These are phyloP conservation scores for Cryptus viduatorius DNA, from an alignment of 2,888 invertebrate species.

Conservation along the genomic window DNA sequence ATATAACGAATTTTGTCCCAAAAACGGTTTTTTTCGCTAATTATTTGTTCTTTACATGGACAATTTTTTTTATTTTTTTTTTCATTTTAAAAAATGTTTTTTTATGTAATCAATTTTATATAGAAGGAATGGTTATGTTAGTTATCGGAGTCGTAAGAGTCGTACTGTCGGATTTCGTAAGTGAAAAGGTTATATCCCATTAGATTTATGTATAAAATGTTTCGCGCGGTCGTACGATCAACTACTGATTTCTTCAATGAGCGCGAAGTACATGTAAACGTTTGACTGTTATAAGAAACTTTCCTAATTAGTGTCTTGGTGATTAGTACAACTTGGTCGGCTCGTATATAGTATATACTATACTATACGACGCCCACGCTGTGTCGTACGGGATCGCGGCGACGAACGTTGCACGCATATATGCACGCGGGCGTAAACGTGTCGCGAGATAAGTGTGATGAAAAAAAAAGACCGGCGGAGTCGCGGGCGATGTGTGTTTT, in stretches of 20 bases:
- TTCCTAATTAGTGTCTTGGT: conserved; percentile 64
- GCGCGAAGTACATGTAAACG: background rate
- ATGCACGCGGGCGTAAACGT: conserved; percentile 54
- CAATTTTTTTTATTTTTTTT: no score
- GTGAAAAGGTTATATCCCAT: background rate
- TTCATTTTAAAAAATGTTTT: no score
- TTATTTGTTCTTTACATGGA: background rate
- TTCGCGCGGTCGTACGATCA: background rate
- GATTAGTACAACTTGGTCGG: conserved; percentile 56
- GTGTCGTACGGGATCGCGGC: conserved; percentile 44
- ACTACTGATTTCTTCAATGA: conserved; percentile 25
- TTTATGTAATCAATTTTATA: background rate
- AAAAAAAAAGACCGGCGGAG: conserved; percentile 31
- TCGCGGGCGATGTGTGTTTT: conserved; percentile 46
- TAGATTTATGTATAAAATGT: background rate
- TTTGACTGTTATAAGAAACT: conserved; percentile 3
- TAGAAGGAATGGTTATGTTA: background rate
- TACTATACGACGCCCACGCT: conserved; percentile 55
- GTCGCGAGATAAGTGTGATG: conserved; percentile 46
- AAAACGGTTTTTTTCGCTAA: background rate
- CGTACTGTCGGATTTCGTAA: conserved; percentile 8
- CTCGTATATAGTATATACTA: conserved; percentile 32
- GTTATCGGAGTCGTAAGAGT: background rate
- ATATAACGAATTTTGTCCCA: background rate
- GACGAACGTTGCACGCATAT: conserved; percentile 21